Conservation (phyloP, 2,797 vertebrate species). For the Phrynocephalus vlangalii region DNA sequence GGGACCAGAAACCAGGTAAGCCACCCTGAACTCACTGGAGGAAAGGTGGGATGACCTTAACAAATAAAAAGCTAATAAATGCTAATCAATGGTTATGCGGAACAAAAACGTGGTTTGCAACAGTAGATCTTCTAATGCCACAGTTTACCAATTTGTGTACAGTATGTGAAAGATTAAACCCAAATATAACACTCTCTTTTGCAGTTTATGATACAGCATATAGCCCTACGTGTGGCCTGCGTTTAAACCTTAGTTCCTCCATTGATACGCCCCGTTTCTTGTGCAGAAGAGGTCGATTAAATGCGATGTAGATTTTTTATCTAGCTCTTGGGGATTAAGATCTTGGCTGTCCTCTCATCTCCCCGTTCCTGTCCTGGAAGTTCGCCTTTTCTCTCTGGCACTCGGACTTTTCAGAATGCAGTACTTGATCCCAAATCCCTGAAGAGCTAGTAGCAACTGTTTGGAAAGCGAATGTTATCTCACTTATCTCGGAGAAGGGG, state of each 20-base stretch:
- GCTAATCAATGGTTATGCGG: not conserved
- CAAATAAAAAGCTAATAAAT: too few relatives aligned
- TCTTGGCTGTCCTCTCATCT: not conserved
- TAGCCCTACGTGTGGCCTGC: too few relatives aligned
- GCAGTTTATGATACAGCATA: not conserved
- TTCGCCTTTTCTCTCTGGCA: not conserved
- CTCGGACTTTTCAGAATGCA: not conserved
- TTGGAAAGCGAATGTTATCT: not conserved
- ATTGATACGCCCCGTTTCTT: not conserved
- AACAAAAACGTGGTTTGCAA: not conserved
- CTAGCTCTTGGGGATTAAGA: not conserved
- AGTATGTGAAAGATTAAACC: not conserved
- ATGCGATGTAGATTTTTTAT: not conserved
- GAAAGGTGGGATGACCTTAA: too few relatives aligned
- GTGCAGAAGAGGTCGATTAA: not conserved
- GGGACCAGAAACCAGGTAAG: too few relatives aligned
- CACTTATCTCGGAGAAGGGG: not conserved
- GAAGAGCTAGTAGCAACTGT: not conserved
- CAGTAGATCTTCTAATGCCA: not conserved
- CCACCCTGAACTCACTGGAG: too few relatives aligned
- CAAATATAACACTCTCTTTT: not conserved
- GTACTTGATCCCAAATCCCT: not conserved
- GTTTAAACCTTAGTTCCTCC: not conserved
- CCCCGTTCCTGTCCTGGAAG: not conserved
- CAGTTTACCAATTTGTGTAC: not conserved